These are phyloP conservation scores for Dicyrtoma fusca DNA, from an alignment of 2,888 invertebrate genomes.

Conservation along the genomic window DNA sequence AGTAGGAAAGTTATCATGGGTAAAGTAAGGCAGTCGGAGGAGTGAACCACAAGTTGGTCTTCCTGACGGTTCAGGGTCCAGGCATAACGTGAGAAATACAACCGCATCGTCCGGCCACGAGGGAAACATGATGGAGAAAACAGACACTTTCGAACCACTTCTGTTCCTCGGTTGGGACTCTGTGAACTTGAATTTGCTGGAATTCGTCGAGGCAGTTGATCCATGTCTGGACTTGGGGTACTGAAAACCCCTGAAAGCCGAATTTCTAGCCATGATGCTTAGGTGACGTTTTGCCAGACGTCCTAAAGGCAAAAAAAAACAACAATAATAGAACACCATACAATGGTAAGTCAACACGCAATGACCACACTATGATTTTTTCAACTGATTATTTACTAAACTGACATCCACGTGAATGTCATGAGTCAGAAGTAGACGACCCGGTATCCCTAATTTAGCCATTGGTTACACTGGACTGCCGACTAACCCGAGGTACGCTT, in stretches of 20 bases:
- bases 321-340: constrained; percentile 2
- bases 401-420: no score
- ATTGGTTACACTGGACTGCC: no score
- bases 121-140: constrained; percentile 55
- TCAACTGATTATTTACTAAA: no score
- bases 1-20: constrained; percentile 68
- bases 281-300: constrained; percentile 53
- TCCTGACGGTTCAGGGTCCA: constrained; percentile 54
- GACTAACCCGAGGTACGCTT: no score
- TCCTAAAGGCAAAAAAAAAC: constrained; percentile 39
- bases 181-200: constrained; percentile 40
- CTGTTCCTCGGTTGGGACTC: constrained; percentile 26
- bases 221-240: constrained; percentile 53
- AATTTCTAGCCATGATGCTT: constrained; percentile 55
- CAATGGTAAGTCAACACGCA: background rate
- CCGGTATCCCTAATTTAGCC: no score
- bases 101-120: constrained; percentile 55
- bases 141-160: constrained; percentile 41
- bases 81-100: constrained; percentile 52
- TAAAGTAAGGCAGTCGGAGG: constrained; percentile 70
- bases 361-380: no score
- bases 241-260: constrained; percentile 55
- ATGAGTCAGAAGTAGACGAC: no score
- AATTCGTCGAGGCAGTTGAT: constrained; percentile 51
- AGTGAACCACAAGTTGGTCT: constrained; percentile 68